Evolutionary conservation across 2,888 invertebrate genomes (phyloP), one percentile per base, ranked within the genome.

Genomic region (Phalera bucephala): DNA sequence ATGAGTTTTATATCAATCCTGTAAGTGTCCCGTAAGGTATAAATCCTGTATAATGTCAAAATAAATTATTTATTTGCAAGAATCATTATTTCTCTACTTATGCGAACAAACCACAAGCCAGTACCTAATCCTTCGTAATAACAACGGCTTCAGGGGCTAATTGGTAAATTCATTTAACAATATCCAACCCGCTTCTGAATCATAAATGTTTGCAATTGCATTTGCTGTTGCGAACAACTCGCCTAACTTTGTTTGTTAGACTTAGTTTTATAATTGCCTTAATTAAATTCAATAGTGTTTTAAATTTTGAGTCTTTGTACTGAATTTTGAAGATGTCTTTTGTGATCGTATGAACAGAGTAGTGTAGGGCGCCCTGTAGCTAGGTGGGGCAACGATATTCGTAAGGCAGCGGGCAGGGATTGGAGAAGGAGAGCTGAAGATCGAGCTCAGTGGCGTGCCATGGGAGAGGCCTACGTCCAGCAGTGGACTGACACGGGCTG

Each of bases 21-120:
- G n/a, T n/a, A n/a, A n/a, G n/a, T n/a, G n/a, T n/a, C n/a, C n/a
- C n/a, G n/a, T n/a, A n/a, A n/a, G n/a, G n/a, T n/a, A n/a, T n/a
- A n/a, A n/a, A n/a, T n/a, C n/a, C n/a, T n/a, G n/a, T n/a, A n/a
- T n/a, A n/a, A n/a, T n/a, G n/a, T n/a, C n/a, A n/a, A n/a, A n/a
- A n/a, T n/a, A n/a, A n/a, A n/a, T n/a, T n/a, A n/a, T n/a, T n/a
- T n/a, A n/a, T n/a, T n/a, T n/a, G n/a, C n/a, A n/a, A n/a, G n/a
- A n/a, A n/a, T n/a, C n/a, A 17, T 17, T 26, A 31, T 9, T 36
- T 28, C 7, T 20, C 14, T 27, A 28, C 22, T 36, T 22, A 27
- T 20, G 21, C 27, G 15, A 22, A 36, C 31, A 36, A 22, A 9
- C 5, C 17, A 3, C 17, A 3, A 17, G 17, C 3, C 17, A 17